phyloP scores from a whole-genome alignment of 2,888 invertebrate species.

The Drosophila subsilvestris region DNA sequence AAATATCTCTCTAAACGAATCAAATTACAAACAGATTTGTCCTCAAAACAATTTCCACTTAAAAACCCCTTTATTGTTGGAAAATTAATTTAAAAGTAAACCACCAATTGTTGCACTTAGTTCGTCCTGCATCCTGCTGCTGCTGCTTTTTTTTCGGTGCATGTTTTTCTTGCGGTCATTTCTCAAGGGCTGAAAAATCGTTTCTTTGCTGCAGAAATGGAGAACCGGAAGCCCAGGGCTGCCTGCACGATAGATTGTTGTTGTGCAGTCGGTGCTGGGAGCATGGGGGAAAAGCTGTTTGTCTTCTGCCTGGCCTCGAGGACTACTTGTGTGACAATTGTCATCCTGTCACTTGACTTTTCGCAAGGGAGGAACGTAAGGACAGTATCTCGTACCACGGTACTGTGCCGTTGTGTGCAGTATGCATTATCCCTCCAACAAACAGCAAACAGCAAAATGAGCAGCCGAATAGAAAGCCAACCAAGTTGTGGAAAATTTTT shows the following conservation, averaged over 20 bases:
- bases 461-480: conserved; percentile 50
- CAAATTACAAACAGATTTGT: conserved; percentile 20
- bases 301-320: conserved; percentile 47
- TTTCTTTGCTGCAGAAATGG: conserved; percentile 10
- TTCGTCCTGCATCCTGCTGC: conserved; percentile 43
- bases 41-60: too few species aligned
- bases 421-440: conserved; percentile 52
- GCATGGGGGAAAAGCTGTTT: conserved; percentile 41
- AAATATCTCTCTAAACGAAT: conserved; percentile 33
- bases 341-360: conserved; percentile 64
- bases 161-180: conserved; percentile 55
- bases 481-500: conserved; percentile 64
- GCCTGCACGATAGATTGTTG: conserved; percentile 30
- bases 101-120: conserved; percentile 58
- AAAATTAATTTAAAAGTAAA: conserved; percentile 64
- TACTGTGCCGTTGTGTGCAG: conserved; percentile 27
- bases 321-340: conserved; percentile 60
- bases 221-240: background rate
- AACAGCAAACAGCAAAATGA: conserved; percentile 51
- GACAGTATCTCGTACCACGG: background rate
- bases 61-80: conserved; percentile 34
- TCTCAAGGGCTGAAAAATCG: conserved; percentile 71
- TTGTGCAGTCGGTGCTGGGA: background rate
- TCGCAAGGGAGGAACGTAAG: background rate
- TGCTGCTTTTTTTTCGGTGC: background rate